phyloP scores from a whole-genome alignment of 2,113 vertebrate species.

The Bostrychus sinensis region DNA sequence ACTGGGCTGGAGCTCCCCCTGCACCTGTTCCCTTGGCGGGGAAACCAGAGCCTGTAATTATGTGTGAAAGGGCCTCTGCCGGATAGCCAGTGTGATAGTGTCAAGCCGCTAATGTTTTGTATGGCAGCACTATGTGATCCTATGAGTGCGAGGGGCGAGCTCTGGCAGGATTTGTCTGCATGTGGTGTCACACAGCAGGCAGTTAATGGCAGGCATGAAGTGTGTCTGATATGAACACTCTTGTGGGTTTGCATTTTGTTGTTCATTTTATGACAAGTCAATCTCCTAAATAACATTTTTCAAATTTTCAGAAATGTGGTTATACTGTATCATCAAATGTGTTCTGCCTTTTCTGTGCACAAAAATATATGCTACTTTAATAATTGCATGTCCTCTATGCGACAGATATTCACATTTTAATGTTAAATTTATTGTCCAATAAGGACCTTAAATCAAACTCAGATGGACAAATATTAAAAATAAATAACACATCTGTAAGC shows the following conservation, averaged over 20 bases:
- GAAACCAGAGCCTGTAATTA: slow-evolving; percentile 75
- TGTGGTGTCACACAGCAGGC: slow-evolving; percentile 37
- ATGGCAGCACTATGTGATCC: slow-evolving; percentile 56
- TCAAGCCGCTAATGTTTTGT: slow-evolving; percentile 77
- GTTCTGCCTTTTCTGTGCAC: no score
- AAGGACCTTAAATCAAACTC: slow-evolving; percentile 1
- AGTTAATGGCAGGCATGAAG: slow-evolving; percentile 15
- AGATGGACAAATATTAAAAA: no score
- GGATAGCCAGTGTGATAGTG: slow-evolving; percentile 71
- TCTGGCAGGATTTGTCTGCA: slow-evolving; percentile 53
- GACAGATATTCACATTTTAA: no score
- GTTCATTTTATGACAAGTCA: not conserved
- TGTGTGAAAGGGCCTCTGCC: slow-evolving; percentile 74
- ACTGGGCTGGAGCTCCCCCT: slow-evolving; percentile 65
- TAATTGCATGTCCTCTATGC: no score
- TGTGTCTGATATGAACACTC: not conserved
- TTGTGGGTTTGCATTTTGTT: not conserved
- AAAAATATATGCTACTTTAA: no score
- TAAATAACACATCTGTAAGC: no score
- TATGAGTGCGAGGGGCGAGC: slow-evolving; percentile 27
- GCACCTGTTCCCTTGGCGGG: slow-evolving; percentile 76
- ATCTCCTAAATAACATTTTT: not conserved
- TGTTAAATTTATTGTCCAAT: no score
- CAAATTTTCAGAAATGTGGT: no score
- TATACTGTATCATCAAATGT: no score